Percentiles rank a stretch among this genome's conserved stretches.
These are phyloP conservation scores for Mugil cephalus DNA, from an alignment of 2,113 vertebrate species.

Conservation along the genomic window DNA sequence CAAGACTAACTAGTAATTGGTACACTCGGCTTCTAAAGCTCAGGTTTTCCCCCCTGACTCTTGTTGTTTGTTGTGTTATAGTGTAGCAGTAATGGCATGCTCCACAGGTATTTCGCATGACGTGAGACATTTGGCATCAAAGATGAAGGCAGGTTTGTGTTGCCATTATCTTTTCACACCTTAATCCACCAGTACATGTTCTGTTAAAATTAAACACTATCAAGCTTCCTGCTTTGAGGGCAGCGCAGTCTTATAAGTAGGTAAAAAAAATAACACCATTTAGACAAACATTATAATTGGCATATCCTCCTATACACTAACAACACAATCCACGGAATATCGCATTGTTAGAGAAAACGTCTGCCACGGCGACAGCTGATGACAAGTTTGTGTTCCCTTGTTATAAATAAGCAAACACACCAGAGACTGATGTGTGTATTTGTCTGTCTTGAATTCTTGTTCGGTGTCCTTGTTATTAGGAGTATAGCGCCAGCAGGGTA, in stretches of 20 bases:
- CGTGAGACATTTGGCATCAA: conserved; percentile 16
- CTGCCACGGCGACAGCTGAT: conserved; percentile 38
- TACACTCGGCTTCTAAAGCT: conserved; percentile 1
- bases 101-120: conserved; percentile 43
- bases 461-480: conserved; percentile 59
- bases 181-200: background rate
- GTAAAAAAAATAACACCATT: background rate
- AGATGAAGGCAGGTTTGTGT: background rate
- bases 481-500: background rate
- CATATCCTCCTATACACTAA: background rate
- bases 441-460: conserved; percentile 34
- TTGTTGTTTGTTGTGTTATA: conserved; percentile 30
- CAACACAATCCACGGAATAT: conserved; percentile 12
- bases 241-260: background rate
- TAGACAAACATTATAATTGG: conserved; percentile 23
- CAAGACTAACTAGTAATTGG: conserved; percentile 17
- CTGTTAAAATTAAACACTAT: conserved; percentile 4
- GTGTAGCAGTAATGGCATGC: conserved; percentile 24
- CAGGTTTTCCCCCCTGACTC: conserved; percentile 27
- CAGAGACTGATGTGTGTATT: conserved; percentile 35
- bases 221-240: background rate
- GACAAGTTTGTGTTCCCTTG: conserved; percentile 59
- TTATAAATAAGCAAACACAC: conserved; percentile 53
- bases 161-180: conserved; percentile 22
- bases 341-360: conserved; percentile 28